Evolutionary conservation across 2,888 invertebrate genomes (phyloP), one percentile per base, ranked within the genome.

Genomic region (Galerucella pusilla): DNA sequence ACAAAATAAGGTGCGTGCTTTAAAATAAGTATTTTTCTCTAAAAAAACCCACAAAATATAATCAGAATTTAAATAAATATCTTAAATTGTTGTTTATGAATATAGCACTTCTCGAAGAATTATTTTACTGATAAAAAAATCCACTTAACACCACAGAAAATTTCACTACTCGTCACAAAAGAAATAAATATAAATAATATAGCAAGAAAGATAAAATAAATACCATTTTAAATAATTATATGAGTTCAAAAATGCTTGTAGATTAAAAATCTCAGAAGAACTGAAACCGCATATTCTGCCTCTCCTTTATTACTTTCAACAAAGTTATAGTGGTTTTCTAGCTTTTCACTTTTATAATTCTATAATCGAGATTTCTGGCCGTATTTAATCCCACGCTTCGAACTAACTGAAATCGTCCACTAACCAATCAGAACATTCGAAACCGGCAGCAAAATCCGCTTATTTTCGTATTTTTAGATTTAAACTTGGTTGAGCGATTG

Each of bases 301-400:
- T 69, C 72, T 71, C 76, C 78, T 77, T 79, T 81, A 81, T 79
- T 79, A 82, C 79, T 79, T 83, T 80, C 74, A 67, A 66, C 73
- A 57, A 75, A 71, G 82, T 86, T 86, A 86, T 86, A 86, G 86
- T 84, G 84, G 86, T 83, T 86, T 86, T 85, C 86, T 85, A 85
- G 79, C 78, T 78, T 80, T 73, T 76, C 76, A 78, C 78, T 80
- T 82, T 82, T 82, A 81, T 81, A 79, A 79, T 82, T 83, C 81
- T 80, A 57, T 57, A 83, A 83, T 81, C 83, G 80, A 78, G 79
- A 82, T 83, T 81, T 79, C 82, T 78, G 81, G 79, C 78, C 82
- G 81, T 82, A 82, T 74, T 74, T 57, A 80, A 72, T 76, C 80
- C 83, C 81, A 84, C 83, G 80, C 79, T 75, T 71, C 72, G 64